Evolutionary conservation across 2,888 invertebrate species (phyloP).

Genomic region (Tenthredo scrophulariae): DNA sequence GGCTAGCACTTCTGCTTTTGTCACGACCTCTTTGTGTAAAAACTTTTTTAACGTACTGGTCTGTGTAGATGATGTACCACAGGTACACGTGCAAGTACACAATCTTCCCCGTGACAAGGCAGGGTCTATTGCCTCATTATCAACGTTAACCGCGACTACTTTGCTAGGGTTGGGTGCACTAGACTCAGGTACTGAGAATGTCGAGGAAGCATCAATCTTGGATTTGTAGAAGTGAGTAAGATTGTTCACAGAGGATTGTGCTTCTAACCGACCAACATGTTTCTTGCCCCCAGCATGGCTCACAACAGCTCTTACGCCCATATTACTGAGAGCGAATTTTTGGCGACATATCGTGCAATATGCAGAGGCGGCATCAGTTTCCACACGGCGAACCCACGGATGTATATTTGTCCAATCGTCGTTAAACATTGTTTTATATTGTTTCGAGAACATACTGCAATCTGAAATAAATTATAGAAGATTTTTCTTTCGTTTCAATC

Average conservation of each 20-base stretch:
- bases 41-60: not conserved
- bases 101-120: not conserved
- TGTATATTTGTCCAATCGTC: not conserved
- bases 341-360: constrained; percentile 53
- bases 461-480: not conserved
- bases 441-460: not conserved
- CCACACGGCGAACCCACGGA: constrained; percentile 34
- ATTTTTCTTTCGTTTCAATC: not conserved
- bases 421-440: not conserved
- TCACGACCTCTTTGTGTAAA: constrained; percentile 53
- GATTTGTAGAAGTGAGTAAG: constrained; percentile 29
- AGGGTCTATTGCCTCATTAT: not conserved
- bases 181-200: not conserved
- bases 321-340: constrained; percentile 55
- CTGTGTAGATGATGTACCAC: not conserved
- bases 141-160: not conserved
- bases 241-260: not conserved
- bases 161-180: not conserved
- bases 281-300: constrained; percentile 56
- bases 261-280: constrained; percentile 12
- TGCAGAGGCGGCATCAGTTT: constrained; percentile 15
- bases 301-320: constrained; percentile 55
- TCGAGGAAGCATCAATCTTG: not conserved
- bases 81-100: constrained; percentile 2
- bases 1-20: constrained; percentile 57